Base-by-base conservation (phyloP, 2,797 vertebrate genomes). In the Cirrhinus mrigala region DNA sequence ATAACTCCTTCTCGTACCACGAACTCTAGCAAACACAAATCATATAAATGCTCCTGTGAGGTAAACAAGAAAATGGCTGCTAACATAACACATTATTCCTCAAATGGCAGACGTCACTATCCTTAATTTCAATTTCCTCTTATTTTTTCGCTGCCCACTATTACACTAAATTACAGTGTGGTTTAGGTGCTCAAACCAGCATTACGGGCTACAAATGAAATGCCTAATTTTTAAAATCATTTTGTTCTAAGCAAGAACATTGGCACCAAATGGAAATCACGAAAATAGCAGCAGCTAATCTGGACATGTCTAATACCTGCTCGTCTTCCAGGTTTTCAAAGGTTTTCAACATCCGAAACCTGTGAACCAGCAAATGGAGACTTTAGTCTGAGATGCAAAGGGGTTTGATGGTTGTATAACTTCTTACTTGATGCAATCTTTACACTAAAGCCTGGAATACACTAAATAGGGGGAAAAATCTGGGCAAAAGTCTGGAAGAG, bases 331-430 rank as follows among this genome's bases (percentile, higher is more conserved):
- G 22, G 6, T 58, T 58, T 77, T n/a, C 27, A 56, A 33, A 7
- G 33, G 54, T 5, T 44, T 60, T 40, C 54, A 40, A 44, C 7
- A 24, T 44, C 48, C 44, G 48, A 68, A 78, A 78, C 40, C 62
- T 81, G 81, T 56, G 71, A 86, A 64, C 52, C 66, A 44, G 64
- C 27, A 50, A 66, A 79, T 81, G 68, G 79, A 79, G 81, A 83
- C 12, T 33, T 76, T 70, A 56, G 84, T 6, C 2, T 27, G 12
- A 64, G 22, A 71, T 54, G 69, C 69, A 54, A 66, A 46, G 24
- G 68, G 50, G 74, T 60, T 58, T 74, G 18, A 33, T 33, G 58
- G 75, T 46, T 56, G 50, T 50, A 85, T 80, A 81, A 86, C 68
- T 87, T 87, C 83, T 82, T 85, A 75, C 60, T 77, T 84, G 37